Base-by-base conservation (phyloP, 2,888 invertebrate species). In the Hermaeophaga mercurialis region DNA sequence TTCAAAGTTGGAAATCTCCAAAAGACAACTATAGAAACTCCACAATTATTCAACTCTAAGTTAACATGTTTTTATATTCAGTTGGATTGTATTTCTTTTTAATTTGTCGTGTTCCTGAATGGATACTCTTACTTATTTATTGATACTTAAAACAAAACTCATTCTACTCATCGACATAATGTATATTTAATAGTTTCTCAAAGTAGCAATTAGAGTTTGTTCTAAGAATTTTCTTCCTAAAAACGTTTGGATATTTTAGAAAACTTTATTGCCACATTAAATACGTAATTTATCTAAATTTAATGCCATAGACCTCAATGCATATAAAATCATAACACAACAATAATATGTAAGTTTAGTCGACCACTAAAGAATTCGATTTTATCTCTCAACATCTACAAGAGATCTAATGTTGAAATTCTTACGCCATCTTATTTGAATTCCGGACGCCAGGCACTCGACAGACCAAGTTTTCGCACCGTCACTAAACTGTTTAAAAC, bases 381-480 rank as follows among this genome's bases (percentile, higher is more conserved):
- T 39, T 18, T 39, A 39, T 39, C 39, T 39, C n/a, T 39, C 11
- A 39, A 39, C 39, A 39, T 39, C 39, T 18, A 39, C 22, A 9
- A 3, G 39, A 19, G 9, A 39, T 39, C 39, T 39, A 9, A 39
- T 39, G 39, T 39, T 15, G 39, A 39, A 39, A 39, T 19, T 22
- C 18, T 39, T 39, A 39, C 39, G 39, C 9, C 9, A 39, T 39
- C 39, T 39, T 9, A 39, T 39, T 39, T 39, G 39, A 39, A 39
- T 39, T 11, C 39, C 39, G 39, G 39, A 39, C n/a, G 39, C 22
- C 9, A 1, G 39, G 9, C 17, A 15, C 38, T 18, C 17, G 38
- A 38, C 38, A 38, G 17, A 38, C 14, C 26, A 38, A 9, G 2
- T 31, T 31, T 31, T 31, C 6, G 31, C 31, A 11, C 3, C 2